Evolutionary conservation across 2,797 vertebrate genomes (phyloP), one percentile per base, ranked within the genome.

Genomic region (Oophaga sylvatica): DNA sequence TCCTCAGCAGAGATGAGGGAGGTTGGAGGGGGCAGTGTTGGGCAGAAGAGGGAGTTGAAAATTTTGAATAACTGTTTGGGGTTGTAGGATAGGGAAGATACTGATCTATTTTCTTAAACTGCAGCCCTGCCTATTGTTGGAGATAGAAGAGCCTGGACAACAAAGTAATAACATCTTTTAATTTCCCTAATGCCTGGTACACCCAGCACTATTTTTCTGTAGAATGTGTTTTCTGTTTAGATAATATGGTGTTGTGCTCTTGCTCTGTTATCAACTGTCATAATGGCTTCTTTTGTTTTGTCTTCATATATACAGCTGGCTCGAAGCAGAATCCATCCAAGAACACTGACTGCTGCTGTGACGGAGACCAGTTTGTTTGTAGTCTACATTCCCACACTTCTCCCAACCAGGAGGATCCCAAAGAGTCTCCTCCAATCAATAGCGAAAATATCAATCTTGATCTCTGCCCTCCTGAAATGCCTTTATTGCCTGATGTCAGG

Each of bases 401-500:
- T 65, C 6, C 70, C 22, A 75, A 29, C 70, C 71, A 62, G 41
- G 86, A 82, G 41, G 31, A 82, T 53, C 15, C 19, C n/a, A 79
- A 75, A 26, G 84, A 79, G 29, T n/a, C 79, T 22, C 48, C 57
- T 65, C 4, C 57, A 7, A 53, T 73, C 20, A 70, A 41, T n/a
- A 81, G 31, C 76, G 85, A 81, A 26, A 70, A 63, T 12, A 17
- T 63, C 59, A 78, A 17, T 56, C 35, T 60, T 48, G 78, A 82
- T 6, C 45, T 59, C 22, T 16, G 62, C 12, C 71, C 73, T 29
- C 60, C 73, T 78, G 53, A 67, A 53, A 17, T 82, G 26, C 87
- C 87, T 1, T 7, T 85, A 26, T 59, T 89, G 80, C 80, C 80
- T 62, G 80, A 56, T 53, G 67, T 81, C 76, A 86, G 75, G 62